Conservation (phyloP, 2,888 invertebrate genomes). For the Ecliptopera silaceata region DNA sequence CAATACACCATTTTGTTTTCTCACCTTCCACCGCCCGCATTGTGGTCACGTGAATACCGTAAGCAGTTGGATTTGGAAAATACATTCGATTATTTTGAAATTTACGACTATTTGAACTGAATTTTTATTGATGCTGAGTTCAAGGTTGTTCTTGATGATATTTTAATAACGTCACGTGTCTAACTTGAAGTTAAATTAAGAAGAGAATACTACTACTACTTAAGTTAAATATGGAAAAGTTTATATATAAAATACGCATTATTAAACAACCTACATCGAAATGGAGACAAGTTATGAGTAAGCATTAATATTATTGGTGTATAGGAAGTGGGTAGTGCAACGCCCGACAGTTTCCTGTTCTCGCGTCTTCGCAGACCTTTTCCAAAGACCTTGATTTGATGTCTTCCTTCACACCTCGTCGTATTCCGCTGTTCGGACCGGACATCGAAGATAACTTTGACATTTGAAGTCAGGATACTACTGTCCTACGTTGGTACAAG, state of each 20-base stretch:
- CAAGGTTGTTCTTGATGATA: constrained; percentile 24
- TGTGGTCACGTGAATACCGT: constrained; percentile 64
- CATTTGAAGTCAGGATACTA: constrained; percentile 2
- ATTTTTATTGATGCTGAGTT: constrained; percentile 21
- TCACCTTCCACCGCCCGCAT: constrained; percentile 66
- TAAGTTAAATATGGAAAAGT: too few relatives aligned
- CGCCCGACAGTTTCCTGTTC: constrained; percentile 55
- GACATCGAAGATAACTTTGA: constrained; percentile 4
- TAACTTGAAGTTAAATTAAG: neutral
- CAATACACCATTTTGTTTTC: constrained; percentile 59
- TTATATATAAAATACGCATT: constrained; percentile 48
- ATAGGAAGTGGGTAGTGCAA: constrained; percentile 53
- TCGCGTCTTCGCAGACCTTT: constrained; percentile 50
- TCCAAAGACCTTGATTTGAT: constrained; percentile 44
- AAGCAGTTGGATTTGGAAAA: constrained; percentile 24
- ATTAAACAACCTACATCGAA: constrained; percentile 36
- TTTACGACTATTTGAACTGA: constrained; percentile 34
- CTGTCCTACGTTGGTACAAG: neutral
- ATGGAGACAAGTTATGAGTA: constrained; percentile 45
- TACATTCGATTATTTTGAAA: constrained; percentile 36
- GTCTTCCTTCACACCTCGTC: constrained; percentile 35
- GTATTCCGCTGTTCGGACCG: neutral
- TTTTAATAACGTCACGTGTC: constrained; percentile 16
- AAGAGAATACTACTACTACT: too few relatives aligned
- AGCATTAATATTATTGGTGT: constrained; percentile 32